Evolutionary conservation across 2,113 vertebrate genomes (phyloP), one percentile per base, ranked within the genome.

Genomic region (Trachemys scripta): DNA sequence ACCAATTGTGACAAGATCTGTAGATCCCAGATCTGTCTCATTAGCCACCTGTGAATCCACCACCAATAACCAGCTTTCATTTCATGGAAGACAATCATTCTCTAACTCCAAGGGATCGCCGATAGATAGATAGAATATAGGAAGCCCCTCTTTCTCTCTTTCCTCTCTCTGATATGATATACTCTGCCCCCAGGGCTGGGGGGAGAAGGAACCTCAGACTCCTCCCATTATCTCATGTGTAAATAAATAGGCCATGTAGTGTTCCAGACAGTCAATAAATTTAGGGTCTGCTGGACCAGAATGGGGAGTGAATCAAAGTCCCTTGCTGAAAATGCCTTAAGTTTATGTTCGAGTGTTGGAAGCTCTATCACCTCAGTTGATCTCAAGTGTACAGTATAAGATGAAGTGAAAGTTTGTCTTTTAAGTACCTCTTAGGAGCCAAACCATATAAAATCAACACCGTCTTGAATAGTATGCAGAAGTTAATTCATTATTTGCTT

Each of bases 161-260:
- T 79, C 25, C 25, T 49, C 42, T 31, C 12, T 87, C 25, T 89
- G 31, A 81, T 6, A 51, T 85, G 50, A 54, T 54, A 81, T 1
- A 65, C 1, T 2, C 3, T 81, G 38, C 47, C 94, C 87, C 90
- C 47, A 6, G 24, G 80, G 16, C 8, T 20, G 72, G 72, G 38
- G 86, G 89, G 59, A 29, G 65, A 86, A 90, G 76, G 56, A 87
- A 85, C 91, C 65, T 85, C 29, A 89, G 84, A 5, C 9, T 91
- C 25, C 53, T 91, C 47, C n/a, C 0, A 1, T 57, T 8, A 1
- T 25, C 51, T 5, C 84, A 51, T 80, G 83, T 93, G 78, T 69
- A 95, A 72, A 90, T 95, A 85, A 92, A 85, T 65, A 92, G 82
- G n/a, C 85, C 89, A 90, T 91, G 81, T 38, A 76, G 57, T 94